Evolutionary conservation across 2,888 invertebrate genomes (phyloP), one percentile per base, ranked within the genome.

Genomic region (Drosophila meridiana): DNA sequence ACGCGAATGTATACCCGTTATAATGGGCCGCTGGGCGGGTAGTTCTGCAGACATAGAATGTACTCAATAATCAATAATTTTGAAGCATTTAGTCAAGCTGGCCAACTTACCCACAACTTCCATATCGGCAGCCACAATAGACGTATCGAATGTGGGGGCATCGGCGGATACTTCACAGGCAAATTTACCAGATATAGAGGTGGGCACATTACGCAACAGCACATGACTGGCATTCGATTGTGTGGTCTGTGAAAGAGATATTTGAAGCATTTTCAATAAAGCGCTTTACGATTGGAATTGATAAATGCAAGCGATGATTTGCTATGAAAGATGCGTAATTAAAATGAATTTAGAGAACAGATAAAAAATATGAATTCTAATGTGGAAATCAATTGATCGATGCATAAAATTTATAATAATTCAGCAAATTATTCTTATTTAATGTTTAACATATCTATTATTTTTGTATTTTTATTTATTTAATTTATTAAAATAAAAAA

Each of bases 1-100:
- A 26, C 94, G 92, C 2, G 93, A 92, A 83, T 94, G 94, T 66
- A 94, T 91, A 2, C 94, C 94, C 34, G 92, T 93, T 69, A 95
- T 94, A 64, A 93, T 92, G 26, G 95, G 95, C 61, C 94, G 94
- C 64, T 94, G 93, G 63, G 92, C 92, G 7, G 95, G 95, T 50
- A 94, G 85, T 83, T 94, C 94, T 91, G 32, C 50, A 20, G 2
- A 20, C 2, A 5, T 0, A 2, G 32, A 20, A 11, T 26, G 11
- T 20, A 4, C 5, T 11, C 34, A 14, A 20, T 20, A 20, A 26
- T 45, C 34, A 45, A 45, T 34, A 26, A 34, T 2, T 14, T 8
- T 7, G 3, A 4, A 4, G 26, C 32, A 6, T 5, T n/a, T n/a
- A 20, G n/a, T 13, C n/a, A 30, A n/a, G 42, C n/a, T 1, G 11